Conservation (phyloP, 53 echinoderm and acorn worm species). For the Zoroaster sp. region DNA sequence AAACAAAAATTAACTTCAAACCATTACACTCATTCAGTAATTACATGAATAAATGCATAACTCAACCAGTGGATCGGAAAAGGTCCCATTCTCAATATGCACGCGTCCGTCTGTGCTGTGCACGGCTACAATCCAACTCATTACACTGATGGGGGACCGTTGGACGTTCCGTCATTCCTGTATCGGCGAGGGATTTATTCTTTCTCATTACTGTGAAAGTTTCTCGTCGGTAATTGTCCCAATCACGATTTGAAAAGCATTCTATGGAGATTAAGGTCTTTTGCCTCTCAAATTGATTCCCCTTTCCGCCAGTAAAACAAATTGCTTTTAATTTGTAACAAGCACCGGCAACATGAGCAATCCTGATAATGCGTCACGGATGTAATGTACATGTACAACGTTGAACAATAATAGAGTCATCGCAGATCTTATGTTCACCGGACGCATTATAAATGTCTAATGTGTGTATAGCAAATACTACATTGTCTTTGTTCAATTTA, state of each 20-base stretch:
- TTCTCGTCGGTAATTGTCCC: constrained; percentile 37
- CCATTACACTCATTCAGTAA: constrained; percentile 28
- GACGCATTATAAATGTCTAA: background rate
- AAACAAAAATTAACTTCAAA: background rate
- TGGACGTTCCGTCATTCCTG: background rate
- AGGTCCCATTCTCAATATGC: no score
- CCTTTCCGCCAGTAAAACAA: constrained; percentile 32
- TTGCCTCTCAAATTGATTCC: constrained; percentile 30
- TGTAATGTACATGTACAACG: background rate
- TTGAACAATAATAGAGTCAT: background rate
- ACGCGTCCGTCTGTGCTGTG: no score
- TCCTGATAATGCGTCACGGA: background rate
- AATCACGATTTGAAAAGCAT: constrained; percentile 50
- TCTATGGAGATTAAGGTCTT: constrained; percentile 30
- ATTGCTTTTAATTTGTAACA: constrained; percentile 49
- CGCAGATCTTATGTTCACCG: background rate
- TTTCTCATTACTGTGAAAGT: constrained; percentile 31
- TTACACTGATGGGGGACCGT: constrained; percentile 19
- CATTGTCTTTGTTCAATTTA: background rate
- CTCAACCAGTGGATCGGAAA: background rate
- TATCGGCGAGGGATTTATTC: constrained; percentile 11
- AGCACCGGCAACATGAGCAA: constrained; percentile 3
- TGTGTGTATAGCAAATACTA: background rate
- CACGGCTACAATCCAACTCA: background rate
- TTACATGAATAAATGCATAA: constrained; percentile 42